Evolutionary conservation across 2,113 vertebrate species (phyloP), one percentile per base, ranked within the genome.

Genomic region (Apistogramma diplotaenia): DNA sequence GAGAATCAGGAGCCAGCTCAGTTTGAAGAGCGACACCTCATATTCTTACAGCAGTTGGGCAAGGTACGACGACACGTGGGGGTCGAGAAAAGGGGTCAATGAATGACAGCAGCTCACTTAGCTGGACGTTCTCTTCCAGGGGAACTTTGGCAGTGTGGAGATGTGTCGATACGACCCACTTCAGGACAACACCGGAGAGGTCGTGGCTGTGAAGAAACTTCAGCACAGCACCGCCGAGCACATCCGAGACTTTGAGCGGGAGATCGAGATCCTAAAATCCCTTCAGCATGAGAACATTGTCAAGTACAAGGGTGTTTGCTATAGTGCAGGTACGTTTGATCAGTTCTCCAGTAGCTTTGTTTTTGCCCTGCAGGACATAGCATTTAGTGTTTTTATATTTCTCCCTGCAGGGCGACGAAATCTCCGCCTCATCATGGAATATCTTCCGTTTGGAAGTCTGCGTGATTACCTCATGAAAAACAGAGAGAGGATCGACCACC

Each of bases 131-230:
- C n/a, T 55, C 46, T 27, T 81, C 3, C 78, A 99, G 98, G 98
- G 98, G 40, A 99, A 99, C 91, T 99, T 99, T 92, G 98, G 98
- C 84, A 99, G 97, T 40, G 98, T 99, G 93, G 98, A 99, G 93
- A 97, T 99, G 96, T 99, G 98, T 86, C 96, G 98, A 0, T 99
- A 99, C 9, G 98, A 99, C 88, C 98, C 98, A 0, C 95, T 99
- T 5, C 97, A 99, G 92, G 98, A 99, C 91, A 99, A 97, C 94
- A 99, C 98, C 0, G 98, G 98, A 0, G 98, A 99, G 49, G 97
- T 99, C 9, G 98, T 99, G 40, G 98, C 98, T 25, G 98, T 99
- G 75, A 99, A 99, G 84, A 99, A 99, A 78, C 95, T 99, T 4
- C 98, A 99, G 86, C 97, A 99, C 82, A 99, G 97, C 91, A 97